Conservation (phyloP, 2,888 invertebrate genomes). For the Lottia gigantea region DNA sequence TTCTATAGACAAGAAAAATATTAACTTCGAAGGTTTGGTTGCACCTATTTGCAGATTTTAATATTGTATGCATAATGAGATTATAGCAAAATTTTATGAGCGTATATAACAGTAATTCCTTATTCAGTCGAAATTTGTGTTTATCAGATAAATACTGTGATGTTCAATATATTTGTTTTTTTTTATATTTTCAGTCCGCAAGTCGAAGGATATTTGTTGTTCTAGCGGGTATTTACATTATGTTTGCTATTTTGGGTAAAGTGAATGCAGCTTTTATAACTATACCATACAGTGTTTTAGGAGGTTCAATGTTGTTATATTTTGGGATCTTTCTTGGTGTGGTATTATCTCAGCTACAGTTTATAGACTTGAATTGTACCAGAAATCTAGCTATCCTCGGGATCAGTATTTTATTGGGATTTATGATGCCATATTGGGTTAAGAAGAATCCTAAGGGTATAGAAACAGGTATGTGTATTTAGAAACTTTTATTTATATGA, state of each 20-base stretch:
- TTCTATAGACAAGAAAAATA: no score
- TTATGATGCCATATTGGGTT: constrained; percentile 69
- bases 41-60: no score
- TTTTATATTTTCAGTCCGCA: constrained; percentile 63
- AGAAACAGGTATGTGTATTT: constrained; percentile 39
- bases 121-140: no score
- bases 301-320: no score
- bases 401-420: constrained; percentile 85
- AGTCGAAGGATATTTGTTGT: constrained; percentile 66
- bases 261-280: constrained; percentile 11
- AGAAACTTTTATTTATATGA: no score
- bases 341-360: constrained; percentile 42
- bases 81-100: no score
- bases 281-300: no score
- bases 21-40: no score
- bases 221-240: constrained; percentile 65
- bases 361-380: constrained; percentile 78
- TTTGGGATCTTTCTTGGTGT: constrained; percentile 26
- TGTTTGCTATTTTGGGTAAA: constrained; percentile 66
- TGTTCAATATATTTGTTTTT: no score
- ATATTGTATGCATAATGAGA: no score
- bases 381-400: constrained; percentile 83
- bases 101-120: no score
- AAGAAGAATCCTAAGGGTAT: constrained; percentile 37
- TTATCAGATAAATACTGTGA: no score